Conservation (phyloP, 2,113 vertebrate genomes). For the Corydoras sp. region DNA sequence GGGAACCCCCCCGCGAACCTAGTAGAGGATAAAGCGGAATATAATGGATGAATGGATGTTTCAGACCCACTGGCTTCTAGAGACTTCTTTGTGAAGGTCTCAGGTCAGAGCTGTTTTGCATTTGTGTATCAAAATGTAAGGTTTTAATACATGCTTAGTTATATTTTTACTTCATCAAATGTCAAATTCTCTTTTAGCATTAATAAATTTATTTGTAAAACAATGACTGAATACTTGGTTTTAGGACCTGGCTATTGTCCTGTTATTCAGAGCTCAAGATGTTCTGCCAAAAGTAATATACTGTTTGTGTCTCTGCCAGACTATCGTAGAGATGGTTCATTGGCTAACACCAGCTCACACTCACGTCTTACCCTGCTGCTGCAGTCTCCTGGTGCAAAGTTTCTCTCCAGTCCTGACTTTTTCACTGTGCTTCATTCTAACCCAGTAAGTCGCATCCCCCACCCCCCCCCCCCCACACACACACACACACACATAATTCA, state of each 20-base stretch:
- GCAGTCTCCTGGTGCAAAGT: slow-evolving; percentile 96
- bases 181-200: too few relatives aligned
- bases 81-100: too few relatives aligned
- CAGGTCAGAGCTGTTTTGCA: too few relatives aligned
- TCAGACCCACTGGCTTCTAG: too few relatives aligned
- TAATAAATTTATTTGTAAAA: too few relatives aligned
- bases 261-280: background rate
- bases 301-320: slow-evolving; percentile 62
- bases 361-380: slow-evolving; percentile 89
- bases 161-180: too few relatives aligned
- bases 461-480: background rate
- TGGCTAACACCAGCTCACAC: slow-evolving; percentile 81
- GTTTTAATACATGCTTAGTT: too few relatives aligned
- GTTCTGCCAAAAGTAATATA: slow-evolving; percentile 33
- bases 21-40: too few relatives aligned
- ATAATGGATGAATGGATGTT: too few relatives aligned
- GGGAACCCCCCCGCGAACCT: too few relatives aligned
- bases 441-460: slow-evolving; percentile 70
- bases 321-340: slow-evolving; percentile 80
- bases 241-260: background rate
- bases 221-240: background rate
- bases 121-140: too few relatives aligned
- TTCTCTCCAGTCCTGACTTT: slow-evolving; percentile 99
- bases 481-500: background rate
- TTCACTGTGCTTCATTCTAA: slow-evolving; percentile 99